These are phyloP conservation scores for Chrosomus eos DNA, from an alignment of 2,797 vertebrate genomes.

Conservation along the genomic window DNA sequence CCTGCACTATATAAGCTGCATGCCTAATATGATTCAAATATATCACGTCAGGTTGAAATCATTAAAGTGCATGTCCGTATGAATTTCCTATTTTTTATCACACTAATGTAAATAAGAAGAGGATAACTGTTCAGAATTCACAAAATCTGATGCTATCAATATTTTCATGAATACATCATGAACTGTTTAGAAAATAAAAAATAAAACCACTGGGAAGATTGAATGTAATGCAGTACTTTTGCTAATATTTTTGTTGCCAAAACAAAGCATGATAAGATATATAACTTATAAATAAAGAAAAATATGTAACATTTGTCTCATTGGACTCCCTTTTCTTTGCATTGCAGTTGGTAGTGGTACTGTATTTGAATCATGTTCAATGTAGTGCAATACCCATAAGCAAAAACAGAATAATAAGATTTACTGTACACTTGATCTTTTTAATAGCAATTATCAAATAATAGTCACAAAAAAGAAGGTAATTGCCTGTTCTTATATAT, in stretches of 20 bases:
- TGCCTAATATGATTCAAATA: neutral
- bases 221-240: neutral
- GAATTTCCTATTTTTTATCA: neutral
- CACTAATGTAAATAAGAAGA: neutral
- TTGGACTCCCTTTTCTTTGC: neutral
- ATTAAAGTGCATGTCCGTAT: neutral
- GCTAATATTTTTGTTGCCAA: slow-evolving; percentile 41
- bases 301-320: neutral
- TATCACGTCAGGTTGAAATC: neutral
- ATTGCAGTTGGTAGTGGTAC: neutral
- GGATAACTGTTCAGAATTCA: neutral
- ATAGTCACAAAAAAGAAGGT: slow-evolving; percentile 38
- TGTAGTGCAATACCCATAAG: neutral
- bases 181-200: neutral
- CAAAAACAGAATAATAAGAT: neutral
- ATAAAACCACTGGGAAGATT: neutral
- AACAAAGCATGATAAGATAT: slow-evolving; percentile 28
- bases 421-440: slow-evolving; percentile 25
- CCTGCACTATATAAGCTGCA: neutral
- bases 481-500: neutral
- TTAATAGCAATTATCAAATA: slow-evolving; percentile 53
- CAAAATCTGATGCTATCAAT: neutral
- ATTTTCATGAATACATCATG: neutral
- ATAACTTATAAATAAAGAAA: slow-evolving; percentile 52
- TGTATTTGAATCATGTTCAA: too few relatives aligned